These are phyloP conservation scores for Ictalurus punctatus DNA, from an alignment of 2,113 vertebrate genomes.

Conservation along the genomic window DNA sequence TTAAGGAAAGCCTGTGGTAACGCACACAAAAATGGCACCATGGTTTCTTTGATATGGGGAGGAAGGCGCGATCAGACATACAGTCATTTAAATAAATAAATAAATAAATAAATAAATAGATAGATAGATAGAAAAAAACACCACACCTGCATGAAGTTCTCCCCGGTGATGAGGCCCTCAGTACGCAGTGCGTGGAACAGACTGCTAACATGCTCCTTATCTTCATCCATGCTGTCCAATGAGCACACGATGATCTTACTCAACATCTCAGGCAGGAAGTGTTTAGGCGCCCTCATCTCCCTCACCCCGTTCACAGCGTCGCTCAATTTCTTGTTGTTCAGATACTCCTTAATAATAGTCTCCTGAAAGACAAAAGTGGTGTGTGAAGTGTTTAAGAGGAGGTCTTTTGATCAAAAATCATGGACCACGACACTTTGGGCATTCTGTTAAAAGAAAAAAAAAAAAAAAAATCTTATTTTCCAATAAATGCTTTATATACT, in stretches of 20 bases:
- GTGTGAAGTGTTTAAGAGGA: background rate
- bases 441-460: no score
- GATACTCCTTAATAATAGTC: constrained; percentile 85
- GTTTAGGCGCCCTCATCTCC: constrained; percentile 95
- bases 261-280: constrained; percentile 96
- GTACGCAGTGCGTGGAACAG: constrained; percentile 87
- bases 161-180: constrained; percentile 90
- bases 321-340: constrained; percentile 85
- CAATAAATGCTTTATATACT: no score
- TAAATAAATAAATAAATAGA: no score
- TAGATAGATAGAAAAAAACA: no score
- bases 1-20: constrained; percentile 85
- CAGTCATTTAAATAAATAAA: background rate
- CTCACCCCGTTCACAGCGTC: constrained; percentile 85
- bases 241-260: constrained; percentile 90
- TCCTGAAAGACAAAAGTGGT: constrained; percentile 71
- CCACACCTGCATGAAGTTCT: constrained; percentile 96
- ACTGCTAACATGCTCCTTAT: constrained; percentile 91
- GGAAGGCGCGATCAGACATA: background rate
- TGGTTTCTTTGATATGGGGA: background rate
- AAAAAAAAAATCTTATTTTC: no score
- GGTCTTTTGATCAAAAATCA: background rate
- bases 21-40: background rate
- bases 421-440: no score
- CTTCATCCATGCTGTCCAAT: constrained; percentile 90